These are phyloP conservation scores for Oligia latruncula DNA, from an alignment of 2,888 invertebrate genomes.

Conservation along the genomic window DNA sequence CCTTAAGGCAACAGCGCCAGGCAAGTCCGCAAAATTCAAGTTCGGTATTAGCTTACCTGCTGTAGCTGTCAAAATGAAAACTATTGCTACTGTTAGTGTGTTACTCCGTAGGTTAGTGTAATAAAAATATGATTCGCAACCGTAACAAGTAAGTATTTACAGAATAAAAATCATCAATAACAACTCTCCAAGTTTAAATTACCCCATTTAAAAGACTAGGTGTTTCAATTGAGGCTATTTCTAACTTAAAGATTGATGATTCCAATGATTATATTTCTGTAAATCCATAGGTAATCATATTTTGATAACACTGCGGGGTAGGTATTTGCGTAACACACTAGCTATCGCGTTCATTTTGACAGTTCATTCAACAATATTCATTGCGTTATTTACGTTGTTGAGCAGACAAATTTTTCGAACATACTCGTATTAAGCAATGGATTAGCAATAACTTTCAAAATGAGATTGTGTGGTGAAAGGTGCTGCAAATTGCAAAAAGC, in stretches of 20 bases:
- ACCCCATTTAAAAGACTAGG: background rate
- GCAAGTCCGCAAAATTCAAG: background rate
- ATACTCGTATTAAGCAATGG: no score
- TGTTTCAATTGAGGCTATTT: background rate
- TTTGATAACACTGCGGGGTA: no score
- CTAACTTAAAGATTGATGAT: background rate
- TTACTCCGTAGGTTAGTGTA: no score
- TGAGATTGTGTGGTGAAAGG: background rate
- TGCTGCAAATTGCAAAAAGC: background rate
- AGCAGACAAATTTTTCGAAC: no score
- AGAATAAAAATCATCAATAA: background rate
- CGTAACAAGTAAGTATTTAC: background rate
- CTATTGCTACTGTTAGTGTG: background rate
- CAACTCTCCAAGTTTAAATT: background rate
- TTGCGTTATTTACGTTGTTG: no score
- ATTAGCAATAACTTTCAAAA: no score
- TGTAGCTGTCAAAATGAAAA: background rate
- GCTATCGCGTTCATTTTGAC: no score
- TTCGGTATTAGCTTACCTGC: background rate
- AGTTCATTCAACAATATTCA: no score
- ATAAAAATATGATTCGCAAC: background rate
- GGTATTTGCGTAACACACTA: no score
- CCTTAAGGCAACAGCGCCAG: constrained; percentile 1
- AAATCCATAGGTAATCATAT: background rate
- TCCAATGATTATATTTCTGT: background rate